Conservation (phyloP, 2,888 invertebrate genomes). For the Pollenia griseotomentosa region DNA sequence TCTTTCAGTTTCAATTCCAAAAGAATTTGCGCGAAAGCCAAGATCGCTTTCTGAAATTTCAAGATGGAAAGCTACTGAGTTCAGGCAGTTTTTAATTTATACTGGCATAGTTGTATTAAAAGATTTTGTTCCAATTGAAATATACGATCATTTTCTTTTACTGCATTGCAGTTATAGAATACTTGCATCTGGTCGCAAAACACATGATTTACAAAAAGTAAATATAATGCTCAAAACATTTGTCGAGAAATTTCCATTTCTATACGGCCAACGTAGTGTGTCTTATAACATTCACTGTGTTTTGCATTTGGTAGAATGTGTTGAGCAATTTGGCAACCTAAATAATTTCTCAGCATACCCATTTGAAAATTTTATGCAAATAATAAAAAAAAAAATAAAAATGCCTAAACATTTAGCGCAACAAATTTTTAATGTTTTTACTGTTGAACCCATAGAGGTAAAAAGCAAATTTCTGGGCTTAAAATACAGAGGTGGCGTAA, state of each 20-base stretch:
- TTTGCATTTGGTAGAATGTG: constrained; percentile 33
- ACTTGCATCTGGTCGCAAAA: background rate
- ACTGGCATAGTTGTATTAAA: constrained; percentile 33
- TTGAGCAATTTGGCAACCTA: constrained; percentile 8
- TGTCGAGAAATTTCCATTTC: constrained; percentile 16
- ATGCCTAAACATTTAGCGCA: background rate
- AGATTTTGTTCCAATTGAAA: constrained; percentile 7
- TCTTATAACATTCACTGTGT: constrained; percentile 34
- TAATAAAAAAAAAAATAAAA: constrained; percentile 14
- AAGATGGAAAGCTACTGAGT: constrained; percentile 42
- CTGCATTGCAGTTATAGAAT: constrained; percentile 33
- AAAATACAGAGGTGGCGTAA: constrained; percentile 1
- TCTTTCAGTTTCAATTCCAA: background rate
- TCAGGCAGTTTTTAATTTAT: constrained; percentile 38
- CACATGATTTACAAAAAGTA: background rate
- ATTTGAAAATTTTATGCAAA: constrained; percentile 43
- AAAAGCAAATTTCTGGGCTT: too few relatives aligned
- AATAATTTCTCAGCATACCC: constrained; percentile 10
- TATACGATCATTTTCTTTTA: constrained; percentile 20
- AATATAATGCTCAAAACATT: constrained; percentile 1
- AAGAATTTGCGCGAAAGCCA: background rate
- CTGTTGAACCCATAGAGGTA: background rate
- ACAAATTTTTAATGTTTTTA: constrained; percentile 8
- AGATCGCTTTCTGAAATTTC: constrained; percentile 1
- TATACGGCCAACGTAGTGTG: constrained; percentile 7